Evolutionary conservation across 2,797 vertebrate genomes (phyloP), one percentile per base, ranked within the genome.

Genomic region (Phoebastria nigripes): DNA sequence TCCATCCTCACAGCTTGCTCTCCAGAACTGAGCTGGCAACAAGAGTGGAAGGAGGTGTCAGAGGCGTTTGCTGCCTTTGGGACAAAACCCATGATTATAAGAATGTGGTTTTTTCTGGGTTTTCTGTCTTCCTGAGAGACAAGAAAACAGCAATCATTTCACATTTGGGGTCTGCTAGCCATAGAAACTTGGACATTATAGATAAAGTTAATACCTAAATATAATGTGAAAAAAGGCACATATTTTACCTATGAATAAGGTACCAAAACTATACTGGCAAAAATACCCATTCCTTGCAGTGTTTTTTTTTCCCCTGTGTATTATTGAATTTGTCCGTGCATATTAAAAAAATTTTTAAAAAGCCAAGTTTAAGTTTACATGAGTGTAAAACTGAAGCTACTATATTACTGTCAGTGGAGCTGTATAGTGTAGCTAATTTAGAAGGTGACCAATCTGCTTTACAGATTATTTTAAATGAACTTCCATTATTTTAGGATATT

Each of bases 71-170:
- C 74, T 91, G 71, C 67, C 47, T 94, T 82, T 94, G 89, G 70
- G 83, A 89, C 55, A 90, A 90, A 95, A 79, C 1, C 13, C 2
- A 8, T 54, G 44, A 89, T 91, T 94, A 89, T 87, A 95, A 95
- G 92, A 91, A 94, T 55, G 51, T 65, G 26, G 0, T 18, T 55
- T 92, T 89, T 82, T 54, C 28, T 63, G 44, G 5, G 4, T 14
- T 90, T 95, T 86, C 56, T 74, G 7, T 63, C 58, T 73, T 89
- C 37, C 47, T 62, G n/a, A 95, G 19, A 42, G 20, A 37, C 15
- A 85, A 85, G 37, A 62, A 95, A 92, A 56, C 5, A 59, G 19
- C 37, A 8, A 14, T 41, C 11, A 12, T 42, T 80, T 39, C 15
- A 78, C 12, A 26, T 46, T 70, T 77, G 41, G 21, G 47, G 9